phyloP scores from a whole-genome alignment of 2,113 vertebrate species.

The Eclectus roratus region DNA sequence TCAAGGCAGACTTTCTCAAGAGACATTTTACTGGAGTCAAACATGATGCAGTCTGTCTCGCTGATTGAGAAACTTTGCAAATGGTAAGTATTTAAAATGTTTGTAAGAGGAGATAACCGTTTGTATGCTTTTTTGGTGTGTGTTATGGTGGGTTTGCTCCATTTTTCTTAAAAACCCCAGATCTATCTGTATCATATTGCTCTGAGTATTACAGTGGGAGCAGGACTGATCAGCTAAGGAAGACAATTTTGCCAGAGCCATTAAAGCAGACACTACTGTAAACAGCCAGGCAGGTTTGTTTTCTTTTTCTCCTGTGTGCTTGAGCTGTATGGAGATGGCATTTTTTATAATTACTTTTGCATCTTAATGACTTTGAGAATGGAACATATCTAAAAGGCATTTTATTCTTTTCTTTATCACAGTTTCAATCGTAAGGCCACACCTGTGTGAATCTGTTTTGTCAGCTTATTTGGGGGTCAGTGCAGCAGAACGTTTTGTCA shows the following conservation, averaged over 20 bases:
- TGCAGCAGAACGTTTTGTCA: background rate
- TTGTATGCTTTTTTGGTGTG: background rate
- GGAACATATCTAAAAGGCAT: background rate
- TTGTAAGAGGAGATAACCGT: background rate
- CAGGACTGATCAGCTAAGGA: background rate
- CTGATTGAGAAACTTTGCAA: background rate
- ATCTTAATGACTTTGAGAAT: background rate
- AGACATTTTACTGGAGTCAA: conserved; percentile 1
- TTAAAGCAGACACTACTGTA: background rate
- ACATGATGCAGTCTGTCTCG: background rate
- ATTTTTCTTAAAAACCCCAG: background rate
- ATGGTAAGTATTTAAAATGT: background rate
- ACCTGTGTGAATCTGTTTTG: background rate
- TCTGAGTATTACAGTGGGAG: background rate
- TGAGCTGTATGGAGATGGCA: background rate
- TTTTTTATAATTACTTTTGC: background rate
- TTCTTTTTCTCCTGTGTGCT: background rate
- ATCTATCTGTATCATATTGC: background rate
- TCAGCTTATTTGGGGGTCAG: background rate
- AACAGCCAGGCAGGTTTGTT: background rate
- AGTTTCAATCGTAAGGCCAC: background rate
- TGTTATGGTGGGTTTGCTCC: background rate
- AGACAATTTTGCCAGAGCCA: background rate
- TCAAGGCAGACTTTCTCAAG: conserved; percentile 21
- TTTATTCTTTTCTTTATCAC: background rate